phyloP scores from a whole-genome alignment of 2,113 vertebrate species.

The Melanerpes formicivorus region DNA sequence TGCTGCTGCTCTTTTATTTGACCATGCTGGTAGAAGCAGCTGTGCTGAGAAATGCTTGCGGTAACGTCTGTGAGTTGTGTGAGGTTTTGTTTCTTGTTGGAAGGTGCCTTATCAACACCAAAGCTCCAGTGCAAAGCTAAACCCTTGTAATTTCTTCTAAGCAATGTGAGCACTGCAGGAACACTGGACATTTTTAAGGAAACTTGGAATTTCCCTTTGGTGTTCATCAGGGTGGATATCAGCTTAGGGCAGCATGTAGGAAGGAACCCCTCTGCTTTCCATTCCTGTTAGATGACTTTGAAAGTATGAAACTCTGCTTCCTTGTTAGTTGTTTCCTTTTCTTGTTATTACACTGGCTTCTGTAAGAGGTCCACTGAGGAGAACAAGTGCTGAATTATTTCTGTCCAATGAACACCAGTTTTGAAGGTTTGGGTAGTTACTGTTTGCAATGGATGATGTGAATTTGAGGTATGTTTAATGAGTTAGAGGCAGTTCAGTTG shows the following conservation, averaged over 20 bases:
- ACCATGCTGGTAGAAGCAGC: neutral
- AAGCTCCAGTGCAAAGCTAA: neutral
- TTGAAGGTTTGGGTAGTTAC: conserved; percentile 6
- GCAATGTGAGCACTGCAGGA: neutral
- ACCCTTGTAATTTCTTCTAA: neutral
- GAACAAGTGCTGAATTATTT: neutral
- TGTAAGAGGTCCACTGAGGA: neutral
- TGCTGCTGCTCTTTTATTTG: neutral
- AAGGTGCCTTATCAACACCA: neutral
- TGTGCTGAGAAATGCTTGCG: neutral
- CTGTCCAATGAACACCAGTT: neutral
- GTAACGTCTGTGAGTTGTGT: neutral
- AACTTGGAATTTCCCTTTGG: conserved; percentile 1
- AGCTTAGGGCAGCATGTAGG: neutral
- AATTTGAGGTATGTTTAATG: neutral
- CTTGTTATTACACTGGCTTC: neutral
- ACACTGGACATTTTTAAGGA: neutral
- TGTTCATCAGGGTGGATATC: neutral
- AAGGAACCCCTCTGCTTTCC: conserved; percentile 16
- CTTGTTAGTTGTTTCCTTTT: neutral
- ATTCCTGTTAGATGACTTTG: neutral
- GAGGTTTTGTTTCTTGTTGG: neutral
- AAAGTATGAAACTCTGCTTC: neutral
- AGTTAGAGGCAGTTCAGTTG: neutral
- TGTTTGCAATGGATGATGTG: neutral